phyloP scores from a whole-genome alignment of 1,140 invertebrate species.

The Hydropsyche tenuis region DNA sequence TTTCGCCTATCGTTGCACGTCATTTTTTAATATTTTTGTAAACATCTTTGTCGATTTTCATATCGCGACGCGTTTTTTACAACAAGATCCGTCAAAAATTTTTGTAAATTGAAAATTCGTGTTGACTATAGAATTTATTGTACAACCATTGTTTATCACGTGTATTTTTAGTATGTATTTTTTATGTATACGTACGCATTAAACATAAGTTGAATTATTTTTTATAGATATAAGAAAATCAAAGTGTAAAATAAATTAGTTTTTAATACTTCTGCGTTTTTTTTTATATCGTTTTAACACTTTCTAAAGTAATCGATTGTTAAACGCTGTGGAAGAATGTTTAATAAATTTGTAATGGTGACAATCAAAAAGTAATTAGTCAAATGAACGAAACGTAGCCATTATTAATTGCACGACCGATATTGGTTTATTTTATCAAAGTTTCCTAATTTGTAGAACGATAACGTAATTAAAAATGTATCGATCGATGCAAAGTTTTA shows the following conservation, averaged over 20 bases:
- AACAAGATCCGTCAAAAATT: not conserved
- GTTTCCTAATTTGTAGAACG: too few species aligned
- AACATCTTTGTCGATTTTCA: not conserved
- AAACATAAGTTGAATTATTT: constrained; percentile 3
- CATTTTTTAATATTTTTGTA: not conserved
- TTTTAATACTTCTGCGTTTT: not conserved
- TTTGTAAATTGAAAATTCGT: not conserved
- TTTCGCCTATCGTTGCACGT: not conserved
- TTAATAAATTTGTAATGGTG: too few species aligned
- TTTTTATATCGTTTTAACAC: too few species aligned
- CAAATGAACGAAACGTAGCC: too few species aligned
- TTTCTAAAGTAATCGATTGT: too few species aligned
- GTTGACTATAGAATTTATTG: not conserved
- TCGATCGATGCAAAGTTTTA: too few species aligned
- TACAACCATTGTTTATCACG: constrained; percentile 11
- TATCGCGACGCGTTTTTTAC: not conserved
- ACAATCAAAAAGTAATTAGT: too few species aligned
- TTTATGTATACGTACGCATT: constrained; percentile 6
- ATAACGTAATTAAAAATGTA: too few species aligned
- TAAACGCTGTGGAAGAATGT: too few species aligned
- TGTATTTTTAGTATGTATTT: not conserved
- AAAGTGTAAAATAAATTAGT: constrained; percentile 17
- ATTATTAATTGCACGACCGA: too few species aligned
- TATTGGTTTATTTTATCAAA: too few species aligned
- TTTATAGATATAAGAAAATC: constrained; percentile 7